phyloP scores from a whole-genome alignment of 2,113 vertebrate genomes.

The Ciconia boyciana region DNA sequence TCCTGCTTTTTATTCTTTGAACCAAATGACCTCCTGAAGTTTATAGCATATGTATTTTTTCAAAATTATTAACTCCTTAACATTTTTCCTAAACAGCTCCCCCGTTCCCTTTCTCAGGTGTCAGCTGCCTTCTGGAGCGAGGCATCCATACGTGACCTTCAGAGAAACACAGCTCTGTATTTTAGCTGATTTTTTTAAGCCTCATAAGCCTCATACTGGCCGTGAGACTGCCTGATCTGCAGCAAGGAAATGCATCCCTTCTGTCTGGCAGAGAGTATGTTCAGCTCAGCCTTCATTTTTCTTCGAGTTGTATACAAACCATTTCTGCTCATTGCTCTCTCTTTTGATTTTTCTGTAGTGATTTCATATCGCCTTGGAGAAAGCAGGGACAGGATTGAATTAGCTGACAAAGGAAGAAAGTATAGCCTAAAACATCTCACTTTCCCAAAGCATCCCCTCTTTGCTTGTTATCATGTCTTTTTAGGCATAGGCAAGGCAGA shows the following conservation, averaged over 20 bases:
- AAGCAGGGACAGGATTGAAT: not conserved
- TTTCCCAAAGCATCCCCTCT: not conserved
- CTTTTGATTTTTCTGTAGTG: not conserved
- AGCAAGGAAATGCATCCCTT: not conserved
- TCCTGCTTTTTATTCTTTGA: not conserved
- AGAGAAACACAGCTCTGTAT: not conserved
- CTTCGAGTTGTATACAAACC: not conserved
- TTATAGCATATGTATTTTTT: not conserved
- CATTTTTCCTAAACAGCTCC: not conserved
- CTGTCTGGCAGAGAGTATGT: not conserved
- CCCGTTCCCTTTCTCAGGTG: not conserved
- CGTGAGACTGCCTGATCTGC: not conserved
- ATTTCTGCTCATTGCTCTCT: not conserved
- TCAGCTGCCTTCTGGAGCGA: not conserved
- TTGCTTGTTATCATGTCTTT: not conserved
- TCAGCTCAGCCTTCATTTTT: not conserved
- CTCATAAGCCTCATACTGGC: not conserved
- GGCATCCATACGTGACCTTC: fast-evolving
- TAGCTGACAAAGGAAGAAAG: not conserved
- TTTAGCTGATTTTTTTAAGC: not conserved
- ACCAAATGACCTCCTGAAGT: not conserved
- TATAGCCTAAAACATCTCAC: not conserved
- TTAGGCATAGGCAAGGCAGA: not conserved
- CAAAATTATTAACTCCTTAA: not conserved
- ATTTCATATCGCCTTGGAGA: not conserved